A percentile compares a stretch with the other conserved stretches of the same genome.
Evolutionary conservation across 2,113 vertebrate genomes (phyloP).

Genomic region (Columba janthina): DNA sequence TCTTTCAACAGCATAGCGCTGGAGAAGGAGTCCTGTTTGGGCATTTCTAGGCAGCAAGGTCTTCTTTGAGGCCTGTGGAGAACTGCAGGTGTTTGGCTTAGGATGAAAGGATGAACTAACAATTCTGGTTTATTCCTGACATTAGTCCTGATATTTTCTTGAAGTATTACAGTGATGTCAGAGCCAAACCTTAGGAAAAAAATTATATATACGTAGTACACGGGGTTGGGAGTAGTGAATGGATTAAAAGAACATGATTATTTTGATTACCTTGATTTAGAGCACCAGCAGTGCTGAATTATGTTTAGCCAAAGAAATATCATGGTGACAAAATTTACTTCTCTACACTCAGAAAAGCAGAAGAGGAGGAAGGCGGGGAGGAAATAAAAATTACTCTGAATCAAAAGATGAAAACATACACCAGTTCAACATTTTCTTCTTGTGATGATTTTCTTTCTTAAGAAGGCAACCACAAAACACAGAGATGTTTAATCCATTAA

Average conservation of each 20-base stretch:
- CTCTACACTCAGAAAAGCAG: not conserved
- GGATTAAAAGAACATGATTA: constrained; percentile 51
- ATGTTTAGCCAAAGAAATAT: constrained; percentile 64
- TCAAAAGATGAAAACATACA: constrained; percentile 20
- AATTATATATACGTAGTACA: not conserved
- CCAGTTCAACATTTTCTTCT: not conserved
- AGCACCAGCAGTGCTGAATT: not conserved
- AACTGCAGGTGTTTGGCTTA: constrained; percentile 38
- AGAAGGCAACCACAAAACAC: constrained; percentile 25
- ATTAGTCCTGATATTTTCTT: not conserved
- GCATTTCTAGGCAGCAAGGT: not conserved
- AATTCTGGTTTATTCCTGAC: constrained; percentile 39
- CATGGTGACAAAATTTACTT: constrained; percentile 44
- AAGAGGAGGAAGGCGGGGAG: not conserved
- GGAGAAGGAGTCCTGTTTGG: not conserved
- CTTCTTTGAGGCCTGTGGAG: not conserved
- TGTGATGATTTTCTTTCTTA: not conserved
- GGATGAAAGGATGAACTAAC: constrained; percentile 32
- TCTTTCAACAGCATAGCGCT: not conserved
- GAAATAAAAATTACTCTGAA: constrained; percentile 38
- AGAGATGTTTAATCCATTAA: constrained; percentile 62
- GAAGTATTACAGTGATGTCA: constrained; percentile 39
- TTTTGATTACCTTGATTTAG: constrained; percentile 58
- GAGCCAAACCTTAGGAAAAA: constrained; percentile 13
- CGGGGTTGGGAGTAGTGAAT: not conserved